Evolutionary conservation across 2,113 vertebrate species (phyloP).

Genomic region (Cyanocitta stelleri): DNA sequence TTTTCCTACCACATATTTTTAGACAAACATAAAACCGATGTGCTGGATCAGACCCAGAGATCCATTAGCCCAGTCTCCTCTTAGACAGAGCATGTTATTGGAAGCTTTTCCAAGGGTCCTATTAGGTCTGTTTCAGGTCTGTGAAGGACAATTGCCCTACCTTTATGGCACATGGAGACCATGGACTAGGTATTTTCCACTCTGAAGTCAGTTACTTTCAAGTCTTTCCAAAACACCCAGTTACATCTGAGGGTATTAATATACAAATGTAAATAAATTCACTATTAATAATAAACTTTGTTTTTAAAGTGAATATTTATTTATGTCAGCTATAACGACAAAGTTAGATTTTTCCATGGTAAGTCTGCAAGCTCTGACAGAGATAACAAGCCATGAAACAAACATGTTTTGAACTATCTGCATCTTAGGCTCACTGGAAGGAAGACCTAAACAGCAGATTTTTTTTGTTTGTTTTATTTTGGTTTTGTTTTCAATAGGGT

Average conservation of each 20-base stretch:
- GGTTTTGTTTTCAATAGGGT: not conserved
- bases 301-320: conserved; percentile 3
- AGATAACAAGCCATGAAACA: not conserved
- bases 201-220: not conserved
- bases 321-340: not conserved
- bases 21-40: not conserved
- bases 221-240: not conserved
- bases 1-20: conserved; percentile 14
- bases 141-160: not conserved
- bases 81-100: not conserved
- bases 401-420: not conserved
- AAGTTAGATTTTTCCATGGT: not conserved
- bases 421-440: not conserved
- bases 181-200: not conserved
- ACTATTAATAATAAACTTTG: conserved; percentile 8
- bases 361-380: not conserved
- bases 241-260: not conserved
- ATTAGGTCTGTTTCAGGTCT: not conserved
- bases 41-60: conserved; percentile 23
- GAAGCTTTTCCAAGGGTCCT: not conserved
- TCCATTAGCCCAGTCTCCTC: conserved; percentile 32
- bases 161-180: not conserved
- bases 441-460: not conserved
- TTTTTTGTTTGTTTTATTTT: not conserved
- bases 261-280: not conserved